Evolutionary conservation across 1,140 invertebrate species (phyloP).

Genomic region (Diorhabda sublineata): DNA sequence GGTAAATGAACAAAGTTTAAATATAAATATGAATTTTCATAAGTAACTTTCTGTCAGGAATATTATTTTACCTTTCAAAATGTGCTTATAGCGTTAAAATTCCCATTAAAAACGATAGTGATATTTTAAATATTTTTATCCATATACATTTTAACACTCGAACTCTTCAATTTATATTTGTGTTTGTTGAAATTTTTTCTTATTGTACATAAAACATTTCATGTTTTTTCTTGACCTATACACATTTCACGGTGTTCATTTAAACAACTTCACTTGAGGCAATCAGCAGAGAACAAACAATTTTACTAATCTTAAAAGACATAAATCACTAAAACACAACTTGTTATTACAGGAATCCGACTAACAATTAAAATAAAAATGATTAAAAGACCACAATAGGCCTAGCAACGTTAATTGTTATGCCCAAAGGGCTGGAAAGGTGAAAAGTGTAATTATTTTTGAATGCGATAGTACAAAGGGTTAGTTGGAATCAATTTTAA

Average conservation of each 20-base stretch:
- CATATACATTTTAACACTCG: too few species aligned
- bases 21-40: too few species aligned
- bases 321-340: background rate
- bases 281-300: conserved; percentile 3
- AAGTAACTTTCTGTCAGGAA: too few species aligned
- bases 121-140: too few species aligned
- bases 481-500: too few species aligned
- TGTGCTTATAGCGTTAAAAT: too few species aligned
- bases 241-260: background rate
- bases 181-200: too few species aligned
- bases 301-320: conserved; percentile 5
- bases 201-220: too few species aligned
- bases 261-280: background rate
- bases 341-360: background rate
- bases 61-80: too few species aligned
- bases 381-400: background rate
- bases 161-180: too few species aligned
- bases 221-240: background rate
- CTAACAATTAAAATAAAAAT: conserved; percentile 1
- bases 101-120: too few species aligned
- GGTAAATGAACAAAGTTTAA: conserved; percentile 15
- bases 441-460: conserved; percentile 9
- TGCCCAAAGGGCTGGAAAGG: conserved; percentile 6
- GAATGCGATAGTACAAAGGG: background rate
- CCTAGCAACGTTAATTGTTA: conserved; percentile 2